Percentiles rank a stretch among this genome's conserved stretches.
phyloP scores from a whole-genome alignment of 2,888 invertebrate genomes.

The Metellina segmentata region DNA sequence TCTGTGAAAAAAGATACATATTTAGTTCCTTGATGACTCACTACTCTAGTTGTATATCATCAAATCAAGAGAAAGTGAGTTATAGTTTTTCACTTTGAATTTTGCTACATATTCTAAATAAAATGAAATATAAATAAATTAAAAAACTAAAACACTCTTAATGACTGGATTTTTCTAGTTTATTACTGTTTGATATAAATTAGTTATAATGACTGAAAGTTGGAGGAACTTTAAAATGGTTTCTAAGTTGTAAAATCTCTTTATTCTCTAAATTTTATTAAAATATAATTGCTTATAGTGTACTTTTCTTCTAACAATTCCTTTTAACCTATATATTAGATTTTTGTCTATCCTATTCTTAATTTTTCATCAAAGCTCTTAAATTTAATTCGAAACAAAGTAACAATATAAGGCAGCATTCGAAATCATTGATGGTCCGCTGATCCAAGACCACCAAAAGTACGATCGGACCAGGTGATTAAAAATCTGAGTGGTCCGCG shows the following conservation, averaged over 20 bases:
- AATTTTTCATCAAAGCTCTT: background rate
- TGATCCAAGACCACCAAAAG: too few species aligned
- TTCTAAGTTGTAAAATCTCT: background rate
- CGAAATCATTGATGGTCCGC: too few species aligned
- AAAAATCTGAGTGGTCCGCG: too few species aligned
- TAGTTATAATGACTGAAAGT: background rate
- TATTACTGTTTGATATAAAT: background rate
- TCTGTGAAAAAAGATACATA: constrained; percentile 87
- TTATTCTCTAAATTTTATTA: too few species aligned
- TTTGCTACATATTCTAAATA: background rate
- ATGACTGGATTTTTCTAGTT: background rate
- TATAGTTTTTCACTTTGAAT: too few species aligned
- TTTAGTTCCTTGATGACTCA: constrained; percentile 89
- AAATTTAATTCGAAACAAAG: background rate
- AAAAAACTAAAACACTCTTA: background rate
- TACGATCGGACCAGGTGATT: too few species aligned
- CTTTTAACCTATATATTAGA: background rate
- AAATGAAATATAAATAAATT: too few species aligned
- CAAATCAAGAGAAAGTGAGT: constrained; percentile 84
- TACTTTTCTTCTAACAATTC: background rate
- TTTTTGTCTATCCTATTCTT: too few species aligned
- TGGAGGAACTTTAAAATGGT: background rate
- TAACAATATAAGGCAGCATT: too few species aligned
- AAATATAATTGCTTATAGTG: background rate
- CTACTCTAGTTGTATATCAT: constrained; percentile 85